Conservation (phyloP, 37 sponge, comb jelly and placozoan genomes). For the Theonella swinhoei region DNA sequence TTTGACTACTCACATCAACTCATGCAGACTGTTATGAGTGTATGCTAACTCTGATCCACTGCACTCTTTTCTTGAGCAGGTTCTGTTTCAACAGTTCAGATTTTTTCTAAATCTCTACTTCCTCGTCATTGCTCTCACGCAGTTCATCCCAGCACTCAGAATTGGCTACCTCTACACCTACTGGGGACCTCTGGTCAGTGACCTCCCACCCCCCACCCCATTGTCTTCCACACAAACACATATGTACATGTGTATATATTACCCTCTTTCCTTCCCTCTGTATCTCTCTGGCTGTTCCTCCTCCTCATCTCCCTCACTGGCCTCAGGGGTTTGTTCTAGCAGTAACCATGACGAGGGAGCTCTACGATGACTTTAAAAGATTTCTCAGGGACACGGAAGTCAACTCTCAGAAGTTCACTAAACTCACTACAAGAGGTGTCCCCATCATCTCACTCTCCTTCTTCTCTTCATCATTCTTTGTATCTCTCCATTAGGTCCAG, state of each 20-base stretch:
- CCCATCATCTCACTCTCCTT: background rate
- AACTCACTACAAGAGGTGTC: conserved; percentile 73
- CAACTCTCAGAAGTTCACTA: conserved; percentile 77
- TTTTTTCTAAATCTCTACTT: conserved; percentile 97
- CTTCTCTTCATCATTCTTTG: background rate
- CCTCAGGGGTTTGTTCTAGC: conserved; percentile 79
- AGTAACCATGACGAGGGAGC: conserved; percentile 87
- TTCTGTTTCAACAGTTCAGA: conserved; percentile 94
- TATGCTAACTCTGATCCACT: too few species aligned
- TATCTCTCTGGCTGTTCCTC: background rate
- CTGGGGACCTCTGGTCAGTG: conserved; percentile 92
- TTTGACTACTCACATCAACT: background rate
- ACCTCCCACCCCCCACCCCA: background rate
- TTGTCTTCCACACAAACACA: background rate
- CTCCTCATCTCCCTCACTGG: background rate
- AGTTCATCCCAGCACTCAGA: conserved; percentile 82
- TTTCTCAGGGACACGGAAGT: conserved; percentile 80
- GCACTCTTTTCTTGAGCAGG: conserved; percentile 26
- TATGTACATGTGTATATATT: background rate
- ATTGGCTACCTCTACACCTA: conserved; percentile 93
- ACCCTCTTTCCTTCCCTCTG: background rate
- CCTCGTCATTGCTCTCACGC: conserved; percentile 85
- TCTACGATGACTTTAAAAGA: conserved; percentile 90
- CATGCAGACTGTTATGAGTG: background rate
- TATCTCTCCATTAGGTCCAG: conserved; percentile 46